A percentile compares a stretch with the other conserved stretches of the same genome.
Evolutionary conservation across 1,140 invertebrate species (phyloP).

Genomic region (Zaprionus africanus): DNA sequence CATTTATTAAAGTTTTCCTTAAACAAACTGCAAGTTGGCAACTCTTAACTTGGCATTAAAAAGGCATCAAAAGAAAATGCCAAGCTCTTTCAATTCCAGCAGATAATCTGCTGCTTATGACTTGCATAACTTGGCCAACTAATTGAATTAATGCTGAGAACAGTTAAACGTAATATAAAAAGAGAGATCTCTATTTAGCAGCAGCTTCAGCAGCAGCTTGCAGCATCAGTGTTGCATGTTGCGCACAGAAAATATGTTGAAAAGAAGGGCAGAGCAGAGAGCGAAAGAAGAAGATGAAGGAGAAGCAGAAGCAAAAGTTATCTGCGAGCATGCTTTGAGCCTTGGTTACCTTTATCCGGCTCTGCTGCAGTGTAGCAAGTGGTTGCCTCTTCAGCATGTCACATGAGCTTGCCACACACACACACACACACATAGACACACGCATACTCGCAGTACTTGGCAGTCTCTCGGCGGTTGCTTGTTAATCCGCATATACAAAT

Average conservation of each 20-base stretch:
- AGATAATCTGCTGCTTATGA: background rate
- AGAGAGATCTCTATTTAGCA: slow-evolving; percentile 1
- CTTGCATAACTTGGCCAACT: background rate
- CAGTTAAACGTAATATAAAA: slow-evolving; percentile 2
- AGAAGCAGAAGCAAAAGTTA: background rate
- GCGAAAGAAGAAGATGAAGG: background rate
- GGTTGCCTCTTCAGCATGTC: slow-evolving; percentile 48
- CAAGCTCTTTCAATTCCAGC: background rate
- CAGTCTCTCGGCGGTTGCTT: slow-evolving; percentile 39
- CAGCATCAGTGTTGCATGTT: no score
- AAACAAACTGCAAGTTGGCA: background rate
- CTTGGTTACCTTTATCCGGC: slow-evolving; percentile 77
- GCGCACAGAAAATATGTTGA: background rate
- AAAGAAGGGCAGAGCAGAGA: background rate
- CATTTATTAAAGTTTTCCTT: background rate
- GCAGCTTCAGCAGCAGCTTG: background rate
- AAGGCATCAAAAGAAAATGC: slow-evolving; percentile 1
- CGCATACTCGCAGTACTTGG: slow-evolving; percentile 25
- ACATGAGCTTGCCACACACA: slow-evolving; percentile 21
- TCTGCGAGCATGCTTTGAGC: slow-evolving; percentile 1
- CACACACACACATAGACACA: background rate
- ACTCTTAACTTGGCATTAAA: background rate
- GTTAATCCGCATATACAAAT: slow-evolving; percentile 75
- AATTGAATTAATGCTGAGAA: slow-evolving; percentile 1
- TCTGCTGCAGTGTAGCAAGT: background rate